Evolutionary conservation across 92 coral and sea anemone genomes (phyloP).

Genomic region (Epizoanthus fatuus): DNA sequence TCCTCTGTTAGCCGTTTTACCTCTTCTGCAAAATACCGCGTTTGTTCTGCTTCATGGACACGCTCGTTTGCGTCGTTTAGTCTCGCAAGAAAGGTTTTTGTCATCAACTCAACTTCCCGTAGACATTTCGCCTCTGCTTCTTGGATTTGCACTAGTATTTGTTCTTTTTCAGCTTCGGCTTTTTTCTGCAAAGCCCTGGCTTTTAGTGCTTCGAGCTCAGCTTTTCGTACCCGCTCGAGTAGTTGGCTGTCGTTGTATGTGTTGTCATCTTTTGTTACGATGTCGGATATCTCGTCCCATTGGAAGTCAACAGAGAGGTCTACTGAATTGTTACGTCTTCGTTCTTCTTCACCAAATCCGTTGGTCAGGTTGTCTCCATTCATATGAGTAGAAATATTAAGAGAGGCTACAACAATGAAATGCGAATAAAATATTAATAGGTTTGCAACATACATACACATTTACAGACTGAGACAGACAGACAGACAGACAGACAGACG

Average conservation of each 20-base stretch:
- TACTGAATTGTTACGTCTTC: not conserved
- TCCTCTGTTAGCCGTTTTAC: slow-evolving; percentile 84
- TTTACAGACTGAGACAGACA: too few relatives aligned
- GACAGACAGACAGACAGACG: too few relatives aligned
- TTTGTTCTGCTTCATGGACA: slow-evolving; percentile 78
- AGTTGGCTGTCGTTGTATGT: slow-evolving; percentile 1
- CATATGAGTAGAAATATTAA: slow-evolving; percentile 15
- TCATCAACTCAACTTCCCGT: slow-evolving; percentile 83
- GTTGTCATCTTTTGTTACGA: slow-evolving; percentile 10
- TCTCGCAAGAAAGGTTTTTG: slow-evolving; percentile 80
- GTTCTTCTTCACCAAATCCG: not conserved
- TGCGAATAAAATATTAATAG: too few relatives aligned
- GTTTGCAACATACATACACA: too few relatives aligned
- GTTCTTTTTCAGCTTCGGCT: slow-evolving; percentile 83
- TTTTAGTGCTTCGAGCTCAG: slow-evolving; percentile 78
- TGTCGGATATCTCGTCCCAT: slow-evolving; percentile 37
- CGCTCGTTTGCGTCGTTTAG: slow-evolving; percentile 87
- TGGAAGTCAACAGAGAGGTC: slow-evolving; percentile 25
- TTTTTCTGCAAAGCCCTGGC: slow-evolving; percentile 86
- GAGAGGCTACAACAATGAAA: not conserved
- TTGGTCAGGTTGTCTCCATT: slow-evolving; percentile 14
- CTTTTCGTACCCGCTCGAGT: slow-evolving; percentile 65
- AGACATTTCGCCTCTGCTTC: slow-evolving; percentile 89
- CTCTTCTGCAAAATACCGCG: slow-evolving; percentile 82
- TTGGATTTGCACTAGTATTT: slow-evolving; percentile 64